A percentile compares a stretch with the other conserved stretches of the same genome.
phyloP scores from a whole-genome alignment of 2,888 invertebrate genomes.

The Caenorhabditis sulstoni region DNA sequence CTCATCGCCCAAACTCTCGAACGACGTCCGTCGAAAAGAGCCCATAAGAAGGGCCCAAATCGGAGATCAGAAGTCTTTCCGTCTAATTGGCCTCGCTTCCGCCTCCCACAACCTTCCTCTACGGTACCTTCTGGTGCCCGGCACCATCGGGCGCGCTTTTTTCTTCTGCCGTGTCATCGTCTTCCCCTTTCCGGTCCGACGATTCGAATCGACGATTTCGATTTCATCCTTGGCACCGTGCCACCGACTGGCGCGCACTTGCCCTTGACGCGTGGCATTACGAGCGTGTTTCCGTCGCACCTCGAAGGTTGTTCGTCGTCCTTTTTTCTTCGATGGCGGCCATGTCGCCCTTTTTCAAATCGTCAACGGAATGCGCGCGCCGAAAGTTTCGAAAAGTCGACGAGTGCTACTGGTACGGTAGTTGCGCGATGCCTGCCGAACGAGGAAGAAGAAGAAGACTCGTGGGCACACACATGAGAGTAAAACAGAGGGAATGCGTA shows the following conservation, averaged over 20 bases:
- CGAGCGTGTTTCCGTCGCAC: background rate
- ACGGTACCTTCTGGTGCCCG: conserved; percentile 8
- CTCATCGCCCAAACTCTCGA: background rate
- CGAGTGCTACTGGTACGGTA: conserved; percentile 12
- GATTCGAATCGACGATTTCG: conserved; percentile 9
- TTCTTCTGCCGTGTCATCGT: background rate
- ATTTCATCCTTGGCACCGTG: conserved; percentile 63
- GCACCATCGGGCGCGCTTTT: background rate
- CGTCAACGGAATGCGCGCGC: too few relatives aligned
- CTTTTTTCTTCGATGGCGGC: conserved; percentile 18
- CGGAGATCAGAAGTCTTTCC: background rate
- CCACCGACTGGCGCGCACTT: conserved; percentile 53
- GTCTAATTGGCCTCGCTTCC: too few relatives aligned
- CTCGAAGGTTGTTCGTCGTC: conserved; percentile 30
- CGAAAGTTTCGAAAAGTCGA: conserved; percentile 7
- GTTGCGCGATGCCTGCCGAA: background rate
- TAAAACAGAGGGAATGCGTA: conserved; percentile 6
- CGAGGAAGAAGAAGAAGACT: background rate
- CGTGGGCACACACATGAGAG: conserved; percentile 1
- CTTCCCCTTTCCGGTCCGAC: background rate
- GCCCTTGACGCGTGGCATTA: conserved; percentile 17
- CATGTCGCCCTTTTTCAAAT: conserved; percentile 14
- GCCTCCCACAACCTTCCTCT: too few relatives aligned
- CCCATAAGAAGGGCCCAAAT: background rate
- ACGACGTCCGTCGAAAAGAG: background rate